Evolutionary conservation across 2,888 invertebrate species (phyloP).

Genomic region (Maniola hyperantus): DNA sequence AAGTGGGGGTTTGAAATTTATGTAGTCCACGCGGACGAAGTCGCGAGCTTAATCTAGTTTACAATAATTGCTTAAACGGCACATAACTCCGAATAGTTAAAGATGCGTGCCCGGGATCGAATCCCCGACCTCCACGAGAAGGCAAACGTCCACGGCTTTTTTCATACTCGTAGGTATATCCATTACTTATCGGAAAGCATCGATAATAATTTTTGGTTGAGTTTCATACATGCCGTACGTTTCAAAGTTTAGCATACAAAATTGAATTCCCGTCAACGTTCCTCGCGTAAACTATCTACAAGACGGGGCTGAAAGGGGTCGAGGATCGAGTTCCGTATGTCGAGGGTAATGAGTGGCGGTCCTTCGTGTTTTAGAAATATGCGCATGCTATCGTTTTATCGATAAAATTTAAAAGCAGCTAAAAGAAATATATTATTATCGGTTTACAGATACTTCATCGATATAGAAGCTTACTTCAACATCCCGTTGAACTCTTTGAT

Average conservation of each 20-base stretch:
- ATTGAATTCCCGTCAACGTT: conserved; percentile 71
- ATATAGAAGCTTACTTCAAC: not conserved
- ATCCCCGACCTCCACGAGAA: too few relatives aligned
- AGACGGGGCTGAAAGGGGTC: conserved; percentile 46
- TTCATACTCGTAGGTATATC: not conserved
- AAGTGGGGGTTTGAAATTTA: too few relatives aligned
- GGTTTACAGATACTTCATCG: not conserved
- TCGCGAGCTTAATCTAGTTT: too few relatives aligned
- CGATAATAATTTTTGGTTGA: conserved; percentile 26
- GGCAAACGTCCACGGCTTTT: too few relatives aligned
- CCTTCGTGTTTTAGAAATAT: conserved; percentile 27
- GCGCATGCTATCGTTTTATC: conserved; percentile 4
- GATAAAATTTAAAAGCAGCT: conserved; percentile 2
- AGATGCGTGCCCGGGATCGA: too few relatives aligned
- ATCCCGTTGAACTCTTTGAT: not conserved
- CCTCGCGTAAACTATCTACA: conserved; percentile 63
- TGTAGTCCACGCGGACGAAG: too few relatives aligned
- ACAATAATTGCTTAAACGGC: too few relatives aligned
- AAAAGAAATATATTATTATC: not conserved
- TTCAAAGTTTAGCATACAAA: conserved; percentile 52
- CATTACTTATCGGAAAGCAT: conserved; percentile 3
- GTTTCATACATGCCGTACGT: conserved; percentile 34
- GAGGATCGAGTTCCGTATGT: conserved; percentile 26
- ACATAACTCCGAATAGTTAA: too few relatives aligned
- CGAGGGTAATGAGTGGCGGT: conserved; percentile 22